Conservation (phyloP, 2,113 vertebrate species). For the human region DNA sequence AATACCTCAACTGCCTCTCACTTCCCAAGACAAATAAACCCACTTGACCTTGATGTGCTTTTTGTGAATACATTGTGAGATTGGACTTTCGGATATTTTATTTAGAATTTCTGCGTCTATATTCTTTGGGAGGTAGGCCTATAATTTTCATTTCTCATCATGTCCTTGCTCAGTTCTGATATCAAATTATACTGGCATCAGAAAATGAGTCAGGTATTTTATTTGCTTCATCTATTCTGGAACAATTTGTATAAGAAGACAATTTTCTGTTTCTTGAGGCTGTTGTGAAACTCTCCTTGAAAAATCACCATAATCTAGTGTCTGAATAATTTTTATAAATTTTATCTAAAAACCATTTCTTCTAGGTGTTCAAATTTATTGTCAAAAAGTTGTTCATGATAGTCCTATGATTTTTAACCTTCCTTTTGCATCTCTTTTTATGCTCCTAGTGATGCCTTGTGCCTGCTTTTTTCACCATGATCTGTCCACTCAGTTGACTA, state of each 20-base stretch:
- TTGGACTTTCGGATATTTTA: not conserved
- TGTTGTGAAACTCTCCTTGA: constrained; percentile 33
- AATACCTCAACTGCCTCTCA: not conserved
- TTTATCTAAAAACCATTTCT: not conserved
- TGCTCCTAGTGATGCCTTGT: not conserved
- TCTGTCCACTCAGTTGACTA: not conserved
- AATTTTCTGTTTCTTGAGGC: constrained; percentile 17
- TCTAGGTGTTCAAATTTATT: not conserved
- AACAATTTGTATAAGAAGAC: constrained; percentile 17
- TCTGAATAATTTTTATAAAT: not conserved
- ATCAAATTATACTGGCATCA: not conserved
- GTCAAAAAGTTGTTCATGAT: not conserved
- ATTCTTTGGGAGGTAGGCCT: not conserved
- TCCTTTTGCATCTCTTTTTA: not conserved
- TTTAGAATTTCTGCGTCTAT: not conserved
- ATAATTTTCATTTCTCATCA: not conserved
- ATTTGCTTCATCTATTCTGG: constrained; percentile 10
- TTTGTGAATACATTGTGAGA: not conserved
- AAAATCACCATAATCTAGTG: not conserved
- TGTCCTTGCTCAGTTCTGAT: not conserved
- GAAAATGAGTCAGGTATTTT: not conserved
- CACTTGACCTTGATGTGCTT: accelerated
- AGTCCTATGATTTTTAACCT: not conserved
- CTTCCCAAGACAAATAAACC: not conserved
- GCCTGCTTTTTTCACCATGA: not conserved